A percentile compares a stretch with the other conserved stretches of the same genome.
Conservation (phyloP, 1,140 invertebrate species). For the Lepidurus packardi region DNA sequence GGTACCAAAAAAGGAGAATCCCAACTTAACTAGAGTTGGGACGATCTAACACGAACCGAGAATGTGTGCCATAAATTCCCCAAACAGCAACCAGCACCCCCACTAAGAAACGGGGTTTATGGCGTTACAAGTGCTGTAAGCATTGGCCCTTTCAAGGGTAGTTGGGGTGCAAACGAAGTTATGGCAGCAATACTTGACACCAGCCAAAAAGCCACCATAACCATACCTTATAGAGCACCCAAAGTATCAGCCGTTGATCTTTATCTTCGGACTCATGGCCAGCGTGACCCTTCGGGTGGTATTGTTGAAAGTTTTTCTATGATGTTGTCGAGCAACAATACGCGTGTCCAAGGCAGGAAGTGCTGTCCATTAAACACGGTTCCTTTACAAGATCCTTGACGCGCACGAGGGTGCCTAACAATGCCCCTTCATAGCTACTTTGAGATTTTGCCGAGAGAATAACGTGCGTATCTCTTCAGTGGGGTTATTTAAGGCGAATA, state of each 20-base stretch:
- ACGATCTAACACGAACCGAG: not conserved
- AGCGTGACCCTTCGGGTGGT: not conserved
- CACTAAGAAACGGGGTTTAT: not conserved
- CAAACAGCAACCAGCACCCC: not conserved
- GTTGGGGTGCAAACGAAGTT: not conserved
- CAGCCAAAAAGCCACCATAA: not conserved
- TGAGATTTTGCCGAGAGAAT: not conserved
- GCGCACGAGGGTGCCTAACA: not conserved
- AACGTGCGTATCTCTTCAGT: not conserved
- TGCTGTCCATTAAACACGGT: conserved; percentile 13
- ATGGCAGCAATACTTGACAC: conserved; percentile 18
- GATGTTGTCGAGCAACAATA: conserved; percentile 12
- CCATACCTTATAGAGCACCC: not conserved
- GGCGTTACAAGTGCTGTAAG: not conserved
- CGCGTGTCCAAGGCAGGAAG: conserved; percentile 1
- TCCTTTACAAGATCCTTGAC: conserved; percentile 18
- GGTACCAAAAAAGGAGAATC: not conserved
- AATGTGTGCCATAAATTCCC: not conserved
- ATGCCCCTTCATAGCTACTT: not conserved
- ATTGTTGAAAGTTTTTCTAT: not conserved
- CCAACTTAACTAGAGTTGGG: not conserved
- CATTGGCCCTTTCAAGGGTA: not conserved
- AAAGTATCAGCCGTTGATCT: not conserved
- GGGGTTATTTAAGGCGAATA: not conserved
- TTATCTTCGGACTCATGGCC: not conserved